A percentile compares a stretch with the other conserved stretches of the same genome.
Conservation (phyloP, 1,140 invertebrate species). For the Drosophila burlai region DNA sequence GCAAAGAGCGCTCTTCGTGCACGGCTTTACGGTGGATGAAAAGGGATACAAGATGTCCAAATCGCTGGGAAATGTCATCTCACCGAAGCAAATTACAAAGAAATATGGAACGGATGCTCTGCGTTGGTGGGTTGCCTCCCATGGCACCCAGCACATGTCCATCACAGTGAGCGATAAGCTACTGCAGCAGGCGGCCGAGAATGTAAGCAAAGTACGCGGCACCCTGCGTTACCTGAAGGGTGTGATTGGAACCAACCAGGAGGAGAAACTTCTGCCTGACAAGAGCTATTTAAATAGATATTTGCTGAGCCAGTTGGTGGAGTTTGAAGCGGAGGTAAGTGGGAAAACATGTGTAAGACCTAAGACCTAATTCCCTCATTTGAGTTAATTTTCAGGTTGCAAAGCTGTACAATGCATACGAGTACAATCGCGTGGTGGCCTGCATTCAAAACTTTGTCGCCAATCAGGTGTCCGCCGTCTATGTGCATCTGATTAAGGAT, state of each 20-base stretch:
- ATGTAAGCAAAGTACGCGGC: slow-evolving; percentile 92
- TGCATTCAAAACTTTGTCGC: slow-evolving; percentile 90
- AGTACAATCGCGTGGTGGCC: slow-evolving; percentile 91
- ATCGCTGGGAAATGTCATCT: slow-evolving; percentile 97
- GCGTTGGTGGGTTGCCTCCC: slow-evolving; percentile 95
- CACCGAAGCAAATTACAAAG: slow-evolving; percentile 91
- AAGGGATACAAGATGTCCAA: slow-evolving; percentile 99
- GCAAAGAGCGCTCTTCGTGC: slow-evolving; percentile 92
- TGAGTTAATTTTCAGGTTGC: slow-evolving; percentile 72
- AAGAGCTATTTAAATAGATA: slow-evolving; percentile 89
- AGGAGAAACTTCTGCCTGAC: neutral
- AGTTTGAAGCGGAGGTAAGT: slow-evolving; percentile 88
- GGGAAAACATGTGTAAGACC: slow-evolving; percentile 20
- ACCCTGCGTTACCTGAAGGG: slow-evolving; percentile 93
- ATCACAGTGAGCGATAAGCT: slow-evolving; percentile 90
- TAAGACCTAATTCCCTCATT: too few relatives aligned
- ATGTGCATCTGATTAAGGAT: slow-evolving; percentile 94
- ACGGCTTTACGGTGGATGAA: slow-evolving; percentile 98
- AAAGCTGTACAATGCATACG: slow-evolving; percentile 89
- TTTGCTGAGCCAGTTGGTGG: slow-evolving; percentile 89
- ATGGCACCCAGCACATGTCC: slow-evolving; percentile 91
- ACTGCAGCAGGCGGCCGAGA: slow-evolving; percentile 89
- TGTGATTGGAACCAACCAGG: slow-evolving; percentile 85
- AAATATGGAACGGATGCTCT: slow-evolving; percentile 92
- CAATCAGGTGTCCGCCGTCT: slow-evolving; percentile 93